Evolutionary conservation across 2,888 invertebrate species (phyloP).

Genomic region (Dendrolimus pini): DNA sequence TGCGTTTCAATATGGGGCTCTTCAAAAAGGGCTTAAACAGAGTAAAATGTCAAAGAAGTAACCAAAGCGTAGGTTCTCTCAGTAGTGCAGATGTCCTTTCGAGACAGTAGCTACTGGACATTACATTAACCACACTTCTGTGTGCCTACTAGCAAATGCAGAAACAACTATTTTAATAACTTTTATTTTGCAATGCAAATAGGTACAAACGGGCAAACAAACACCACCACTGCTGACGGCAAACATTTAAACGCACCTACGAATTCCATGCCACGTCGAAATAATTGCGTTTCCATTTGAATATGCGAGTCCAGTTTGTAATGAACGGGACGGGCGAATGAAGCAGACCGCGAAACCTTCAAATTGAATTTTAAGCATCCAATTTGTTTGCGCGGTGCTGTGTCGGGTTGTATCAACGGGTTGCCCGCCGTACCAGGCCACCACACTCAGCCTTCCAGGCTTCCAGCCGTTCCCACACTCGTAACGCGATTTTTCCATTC

Average conservation of each 20-base stretch:
- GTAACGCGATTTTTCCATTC: slow-evolving; percentile 60
- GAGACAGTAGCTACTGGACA: no score
- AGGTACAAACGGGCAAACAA: not conserved
- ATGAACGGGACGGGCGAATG: slow-evolving; percentile 64
- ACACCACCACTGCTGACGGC: not conserved
- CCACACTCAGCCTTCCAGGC: slow-evolving; percentile 14
- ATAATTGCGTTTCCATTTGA: slow-evolving; percentile 62
- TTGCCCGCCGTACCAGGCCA: slow-evolving; percentile 22
- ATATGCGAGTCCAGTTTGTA: slow-evolving; percentile 59
- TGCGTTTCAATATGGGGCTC: no score
- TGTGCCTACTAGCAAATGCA: no score
- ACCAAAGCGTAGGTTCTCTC: no score
- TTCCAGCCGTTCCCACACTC: slow-evolving; percentile 45
- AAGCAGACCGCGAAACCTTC: slow-evolving; percentile 74
- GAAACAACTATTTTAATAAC: no score
- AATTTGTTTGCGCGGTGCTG: slow-evolving; percentile 68
- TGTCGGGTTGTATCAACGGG: slow-evolving; percentile 41
- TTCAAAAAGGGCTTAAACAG: no score
- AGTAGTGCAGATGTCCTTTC: no score
- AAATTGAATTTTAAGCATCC: slow-evolving; percentile 77
- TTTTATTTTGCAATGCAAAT: no score
- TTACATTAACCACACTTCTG: no score
- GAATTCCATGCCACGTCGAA: slow-evolving; percentile 44
- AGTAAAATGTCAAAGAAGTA: no score
- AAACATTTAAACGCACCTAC: slow-evolving; percentile 36